Conservation (phyloP, 2,888 invertebrate species). For the Cylloceria caligata region DNA sequence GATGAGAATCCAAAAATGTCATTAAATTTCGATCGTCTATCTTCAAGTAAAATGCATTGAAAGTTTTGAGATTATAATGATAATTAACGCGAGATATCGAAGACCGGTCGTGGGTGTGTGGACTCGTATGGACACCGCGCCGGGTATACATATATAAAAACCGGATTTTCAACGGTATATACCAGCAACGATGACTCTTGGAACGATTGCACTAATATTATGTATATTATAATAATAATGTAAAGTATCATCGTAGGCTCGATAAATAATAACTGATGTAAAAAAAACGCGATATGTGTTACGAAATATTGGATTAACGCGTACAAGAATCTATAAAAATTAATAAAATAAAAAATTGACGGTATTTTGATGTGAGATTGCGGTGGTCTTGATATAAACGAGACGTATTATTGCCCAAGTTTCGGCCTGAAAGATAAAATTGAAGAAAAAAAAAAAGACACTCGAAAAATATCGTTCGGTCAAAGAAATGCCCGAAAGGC, state of each 20-base stretch:
- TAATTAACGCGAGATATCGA: too few relatives aligned
- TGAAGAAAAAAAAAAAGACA: slow-evolving; percentile 53
- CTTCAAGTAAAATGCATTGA: too few relatives aligned
- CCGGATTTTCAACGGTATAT: too few relatives aligned
- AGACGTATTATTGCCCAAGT: too few relatives aligned
- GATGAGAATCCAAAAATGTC: too few relatives aligned
- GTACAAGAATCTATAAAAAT: not conserved
- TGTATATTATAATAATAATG: not conserved
- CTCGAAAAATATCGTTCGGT: slow-evolving; percentile 69
- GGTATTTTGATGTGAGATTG: not conserved
- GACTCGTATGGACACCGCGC: too few relatives aligned
- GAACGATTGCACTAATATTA: not conserved
- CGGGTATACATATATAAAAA: too few relatives aligned
- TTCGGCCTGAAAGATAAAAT: too few relatives aligned
- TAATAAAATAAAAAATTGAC: not conserved
- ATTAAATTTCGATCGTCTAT: too few relatives aligned
- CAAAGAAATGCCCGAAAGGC: slow-evolving; percentile 74
- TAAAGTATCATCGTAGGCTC: not conserved
- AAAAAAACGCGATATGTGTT: not conserved
- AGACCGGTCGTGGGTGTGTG: too few relatives aligned
- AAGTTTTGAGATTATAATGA: too few relatives aligned
- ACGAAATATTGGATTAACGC: not conserved
- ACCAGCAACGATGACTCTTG: not conserved
- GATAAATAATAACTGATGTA: slow-evolving; percentile 8
- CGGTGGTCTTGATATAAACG: too few relatives aligned